Percentiles rank a stretch among this genome's conserved stretches.
Evolutionary conservation across 2,113 vertebrate species (phyloP).

Genomic region (Leucopternis melanops): DNA sequence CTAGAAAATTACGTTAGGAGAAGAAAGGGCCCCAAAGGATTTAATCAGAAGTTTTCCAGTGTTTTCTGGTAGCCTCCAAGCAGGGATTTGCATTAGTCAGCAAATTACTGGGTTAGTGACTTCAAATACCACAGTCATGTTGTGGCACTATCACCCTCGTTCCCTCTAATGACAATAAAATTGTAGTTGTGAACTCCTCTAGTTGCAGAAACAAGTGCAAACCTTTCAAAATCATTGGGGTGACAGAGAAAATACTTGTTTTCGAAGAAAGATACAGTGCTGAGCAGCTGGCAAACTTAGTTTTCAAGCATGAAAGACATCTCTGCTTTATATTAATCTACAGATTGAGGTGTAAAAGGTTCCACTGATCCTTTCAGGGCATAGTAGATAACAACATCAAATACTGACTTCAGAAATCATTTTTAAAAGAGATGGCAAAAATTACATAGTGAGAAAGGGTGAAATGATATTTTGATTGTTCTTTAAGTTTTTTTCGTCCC

Average conservation of each 20-base stretch:
- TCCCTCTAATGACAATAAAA: neutral
- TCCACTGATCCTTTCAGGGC: neutral
- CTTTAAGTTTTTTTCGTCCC: neutral
- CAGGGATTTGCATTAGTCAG: neutral
- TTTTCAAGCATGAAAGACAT: neutral
- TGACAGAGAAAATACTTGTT: neutral
- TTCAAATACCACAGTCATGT: neutral
- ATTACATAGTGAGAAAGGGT: neutral
- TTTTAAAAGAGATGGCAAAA: neutral
- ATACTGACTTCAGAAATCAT: neutral
- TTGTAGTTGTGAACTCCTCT: neutral
- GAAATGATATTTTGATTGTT: neutral
- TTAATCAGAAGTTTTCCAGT: conserved; percentile 41
- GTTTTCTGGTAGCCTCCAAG: neutral
- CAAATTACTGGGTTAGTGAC: neutral
- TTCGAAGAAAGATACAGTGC: neutral
- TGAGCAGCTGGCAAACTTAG: neutral
- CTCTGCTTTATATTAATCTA: neutral
- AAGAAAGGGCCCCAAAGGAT: neutral
- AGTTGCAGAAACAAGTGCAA: neutral
- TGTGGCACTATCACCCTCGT: neutral
- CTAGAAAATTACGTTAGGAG: neutral
- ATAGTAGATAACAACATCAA: neutral
- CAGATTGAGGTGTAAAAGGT: neutral
- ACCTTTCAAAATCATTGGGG: neutral